Evolutionary conservation across 2,113 vertebrate genomes (phyloP), one percentile per base, ranked within the genome.

Genomic region (Nesoenas mayeri): DNA sequence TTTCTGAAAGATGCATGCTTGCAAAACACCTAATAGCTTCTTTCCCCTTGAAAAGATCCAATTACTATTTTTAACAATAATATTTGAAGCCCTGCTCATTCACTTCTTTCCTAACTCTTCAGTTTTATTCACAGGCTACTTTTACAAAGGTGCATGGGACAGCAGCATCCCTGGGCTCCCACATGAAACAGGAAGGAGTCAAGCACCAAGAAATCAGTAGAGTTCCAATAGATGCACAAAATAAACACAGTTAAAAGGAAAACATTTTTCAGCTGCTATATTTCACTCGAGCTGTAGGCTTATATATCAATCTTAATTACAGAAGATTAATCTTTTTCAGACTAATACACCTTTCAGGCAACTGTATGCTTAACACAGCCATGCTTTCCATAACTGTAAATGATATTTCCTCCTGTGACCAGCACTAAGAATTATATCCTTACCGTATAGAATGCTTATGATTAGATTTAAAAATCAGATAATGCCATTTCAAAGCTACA

Each of bases 311-410:
- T 47, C 74, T 48, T 75, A 79, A 82, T 65, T 60, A 48, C 1
- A 1, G 32, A 56, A 38, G 26, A 38, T 57, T 54, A 2, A 10
- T 36, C 28, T 65, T 66, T 77, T 85, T 72, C n/a, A 89, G 77
- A 32, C 2, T 17, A 85, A 73, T 1, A 21, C 8, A 34, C 53
- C 17, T 75, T 78, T 51, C 48, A 74, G 36, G 54, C 42, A 92
- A 25, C 24, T 7, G 6, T 8, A 34, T 20, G 18, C 36, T 60
- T 28, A 34, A 71, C 0, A 0, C 8, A 85, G 18, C 40, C 36
- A 8, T 29, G 20, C 26, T 50, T 88, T 79, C 70, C 48, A 32
- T 3, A 64, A 18, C 57, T 15, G 9, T 11, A 79, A 72, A 61
- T 16, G 36, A 21, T 1, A 31, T 38, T 79, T 80, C 15, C 50